These are phyloP conservation scores for Felis chaus DNA, from an alignment of 2,113 vertebrate genomes.

Conservation along the genomic window DNA sequence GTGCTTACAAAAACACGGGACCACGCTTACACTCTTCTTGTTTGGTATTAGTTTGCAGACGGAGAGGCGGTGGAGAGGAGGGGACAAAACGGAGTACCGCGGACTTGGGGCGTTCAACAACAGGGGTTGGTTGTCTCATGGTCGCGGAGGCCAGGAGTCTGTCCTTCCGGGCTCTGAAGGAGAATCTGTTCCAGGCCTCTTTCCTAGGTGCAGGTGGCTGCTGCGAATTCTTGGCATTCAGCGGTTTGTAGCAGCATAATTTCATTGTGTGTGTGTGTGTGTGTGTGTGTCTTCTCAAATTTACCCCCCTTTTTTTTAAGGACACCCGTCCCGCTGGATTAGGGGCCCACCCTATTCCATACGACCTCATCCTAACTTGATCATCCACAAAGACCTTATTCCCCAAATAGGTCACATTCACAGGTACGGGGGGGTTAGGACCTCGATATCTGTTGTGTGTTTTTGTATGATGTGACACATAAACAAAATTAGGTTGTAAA, in stretches of 20 bases:
- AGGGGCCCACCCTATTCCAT: neutral
- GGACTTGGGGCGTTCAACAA: neutral
- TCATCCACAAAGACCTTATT: neutral
- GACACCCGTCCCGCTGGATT: neutral
- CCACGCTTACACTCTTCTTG: neutral
- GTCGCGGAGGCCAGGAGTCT: neutral
- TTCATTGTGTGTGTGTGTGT: neutral
- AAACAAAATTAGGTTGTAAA: neutral
- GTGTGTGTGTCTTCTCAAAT: neutral
- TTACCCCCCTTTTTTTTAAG: neutral
- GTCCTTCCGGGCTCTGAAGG: rapidly evolving
- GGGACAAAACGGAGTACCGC: neutral
- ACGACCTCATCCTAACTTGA: neutral
- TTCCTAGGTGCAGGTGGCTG: neutral
- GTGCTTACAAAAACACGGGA: rapidly evolving
- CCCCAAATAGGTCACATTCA: neutral
- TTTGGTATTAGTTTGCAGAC: neutral
- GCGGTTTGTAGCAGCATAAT: neutral
- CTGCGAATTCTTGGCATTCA: neutral
- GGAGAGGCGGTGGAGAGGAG: neutral
- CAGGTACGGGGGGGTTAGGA: neutral
- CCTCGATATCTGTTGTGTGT: neutral
- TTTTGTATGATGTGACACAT: too few relatives aligned
- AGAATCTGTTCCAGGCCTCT: too few relatives aligned
- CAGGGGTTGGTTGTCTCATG: too few relatives aligned